phyloP scores from a whole-genome alignment of 2,797 vertebrate species.

The Melanotaenia pygmaea region DNA sequence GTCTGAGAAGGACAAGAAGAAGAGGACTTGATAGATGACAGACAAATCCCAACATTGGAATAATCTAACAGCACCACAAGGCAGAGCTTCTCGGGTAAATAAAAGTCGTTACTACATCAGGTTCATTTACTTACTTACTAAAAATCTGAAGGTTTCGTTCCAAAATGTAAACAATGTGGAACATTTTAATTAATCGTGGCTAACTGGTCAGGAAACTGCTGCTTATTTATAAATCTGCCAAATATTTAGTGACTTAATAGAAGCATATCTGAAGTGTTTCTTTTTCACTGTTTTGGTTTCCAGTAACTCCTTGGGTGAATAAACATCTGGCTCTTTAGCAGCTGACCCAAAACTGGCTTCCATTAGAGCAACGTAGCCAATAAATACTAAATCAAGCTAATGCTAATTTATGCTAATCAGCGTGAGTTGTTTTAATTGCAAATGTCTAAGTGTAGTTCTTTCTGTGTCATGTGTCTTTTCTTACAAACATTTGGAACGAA shows the following conservation, averaged over 20 bases:
- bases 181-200: neutral
- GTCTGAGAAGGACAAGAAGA: neutral
- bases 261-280: neutral
- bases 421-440: neutral
- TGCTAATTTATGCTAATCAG: neutral
- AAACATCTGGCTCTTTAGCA: neutral
- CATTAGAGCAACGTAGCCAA: neutral
- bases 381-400: neutral
- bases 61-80: constrained; percentile 32
- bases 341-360: neutral
- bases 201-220: neutral
- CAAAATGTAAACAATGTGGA: constrained; percentile 6
- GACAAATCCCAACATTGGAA: neutral
- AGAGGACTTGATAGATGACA: neutral
- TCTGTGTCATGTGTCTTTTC: neutral
- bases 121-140: neutral
- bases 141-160: constrained; percentile 26
- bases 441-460: neutral
- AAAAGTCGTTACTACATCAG: constrained; percentile 18
- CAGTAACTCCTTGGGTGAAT: neutral
- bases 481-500: constrained; percentile 3
- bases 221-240: neutral
- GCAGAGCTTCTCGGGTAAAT: constrained; percentile 26
- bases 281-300: neutral
- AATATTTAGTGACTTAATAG: neutral